Conservation (phyloP, 92 coral and sea anemone genomes). For the Ricordea florida region DNA sequence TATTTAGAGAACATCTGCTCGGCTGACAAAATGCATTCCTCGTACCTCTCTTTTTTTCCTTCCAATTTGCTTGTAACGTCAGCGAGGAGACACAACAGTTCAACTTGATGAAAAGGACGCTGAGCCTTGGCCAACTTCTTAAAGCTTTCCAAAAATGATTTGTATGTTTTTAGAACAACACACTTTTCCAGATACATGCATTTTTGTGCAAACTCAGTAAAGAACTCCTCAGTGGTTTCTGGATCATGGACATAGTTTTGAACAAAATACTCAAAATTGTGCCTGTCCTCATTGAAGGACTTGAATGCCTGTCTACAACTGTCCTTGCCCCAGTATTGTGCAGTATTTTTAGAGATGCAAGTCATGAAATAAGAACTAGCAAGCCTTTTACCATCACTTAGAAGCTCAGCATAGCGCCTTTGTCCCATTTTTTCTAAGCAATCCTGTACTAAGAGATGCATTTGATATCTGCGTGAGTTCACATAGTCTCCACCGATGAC, state of each 20-base stretch:
- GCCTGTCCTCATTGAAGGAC: slow-evolving; percentile 22
- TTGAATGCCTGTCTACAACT: slow-evolving; percentile 23
- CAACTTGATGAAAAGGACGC: slow-evolving; percentile 1
- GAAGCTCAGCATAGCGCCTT: not conserved
- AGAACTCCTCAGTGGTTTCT: not conserved
- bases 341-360: not conserved
- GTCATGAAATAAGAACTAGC: slow-evolving; percentile 22
- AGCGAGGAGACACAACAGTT: slow-evolving; percentile 22
- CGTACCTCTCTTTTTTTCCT: not conserved
- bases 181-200: slow-evolving; percentile 41
- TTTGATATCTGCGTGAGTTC: not conserved
- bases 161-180: slow-evolving; percentile 14
- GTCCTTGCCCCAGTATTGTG: slow-evolving; percentile 27
- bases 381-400: not conserved
- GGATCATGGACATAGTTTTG: not conserved
- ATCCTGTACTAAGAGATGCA: slow-evolving; percentile 36
- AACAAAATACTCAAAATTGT: slow-evolving; percentile 30
- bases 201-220: slow-evolving; percentile 8
- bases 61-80: slow-evolving; percentile 36
- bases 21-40: not conserved
- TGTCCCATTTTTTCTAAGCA: slow-evolving; percentile 1
- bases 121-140: not conserved
- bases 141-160: not conserved
- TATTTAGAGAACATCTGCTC: not conserved
- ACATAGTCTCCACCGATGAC: too few relatives aligned